Evolutionary conservation across 2,797 vertebrate genomes (phyloP).

Genomic region (Spinibarbus caldwelli): DNA sequence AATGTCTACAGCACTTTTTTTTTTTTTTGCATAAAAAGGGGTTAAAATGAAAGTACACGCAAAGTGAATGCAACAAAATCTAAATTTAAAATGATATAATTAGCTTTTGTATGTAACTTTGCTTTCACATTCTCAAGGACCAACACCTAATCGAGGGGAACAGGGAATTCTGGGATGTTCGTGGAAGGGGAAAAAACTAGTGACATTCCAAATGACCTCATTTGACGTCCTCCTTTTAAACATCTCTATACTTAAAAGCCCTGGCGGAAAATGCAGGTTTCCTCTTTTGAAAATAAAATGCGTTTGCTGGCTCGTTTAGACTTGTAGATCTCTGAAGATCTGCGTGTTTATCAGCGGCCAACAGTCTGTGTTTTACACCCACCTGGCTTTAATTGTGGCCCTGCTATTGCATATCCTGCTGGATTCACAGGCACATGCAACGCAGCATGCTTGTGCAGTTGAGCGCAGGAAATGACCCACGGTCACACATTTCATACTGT

Average conservation of each 20-base stretch:
- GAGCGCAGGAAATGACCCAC: background rate
- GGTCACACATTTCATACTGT: conserved; percentile 37
- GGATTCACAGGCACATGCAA: conserved; percentile 33
- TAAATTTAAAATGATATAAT: conserved; percentile 54
- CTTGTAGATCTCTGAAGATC: conserved; percentile 23
- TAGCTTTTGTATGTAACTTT: conserved; percentile 48
- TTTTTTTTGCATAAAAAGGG: conserved; percentile 63
- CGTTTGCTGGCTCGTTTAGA: conserved; percentile 20
- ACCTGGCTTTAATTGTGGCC: background rate
- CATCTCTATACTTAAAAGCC: background rate
- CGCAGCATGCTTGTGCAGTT: conserved; percentile 70
- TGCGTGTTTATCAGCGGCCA: background rate
- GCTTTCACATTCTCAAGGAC: conserved; percentile 75
- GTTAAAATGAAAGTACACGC: conserved; percentile 52
- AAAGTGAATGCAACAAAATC: conserved; percentile 44
- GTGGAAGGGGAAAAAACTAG: conserved; percentile 3
- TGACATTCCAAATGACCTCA: conserved; percentile 13
- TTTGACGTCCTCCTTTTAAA: background rate
- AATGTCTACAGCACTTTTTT: conserved; percentile 37
- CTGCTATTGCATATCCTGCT: conserved; percentile 20
- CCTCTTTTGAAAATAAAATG: background rate
- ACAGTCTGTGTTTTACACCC: conserved; percentile 6
- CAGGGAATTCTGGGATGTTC: conserved; percentile 25
- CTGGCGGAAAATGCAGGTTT: too few relatives aligned
- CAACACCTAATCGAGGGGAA: background rate